Conservation (phyloP, 2,888 invertebrate species). For the Invenusta paracnida region DNA sequence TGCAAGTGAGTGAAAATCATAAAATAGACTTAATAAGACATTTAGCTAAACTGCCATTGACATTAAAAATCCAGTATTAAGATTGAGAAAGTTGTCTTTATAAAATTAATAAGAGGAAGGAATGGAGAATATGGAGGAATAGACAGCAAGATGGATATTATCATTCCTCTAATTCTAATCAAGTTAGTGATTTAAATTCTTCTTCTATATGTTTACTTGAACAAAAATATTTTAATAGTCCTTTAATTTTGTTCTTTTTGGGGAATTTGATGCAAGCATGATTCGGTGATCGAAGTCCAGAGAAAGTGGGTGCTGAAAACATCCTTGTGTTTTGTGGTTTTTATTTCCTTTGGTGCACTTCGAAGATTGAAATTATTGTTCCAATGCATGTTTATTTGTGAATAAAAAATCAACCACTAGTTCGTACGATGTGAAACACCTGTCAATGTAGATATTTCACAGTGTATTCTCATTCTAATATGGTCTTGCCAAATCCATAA, state of each 20-base stretch:
- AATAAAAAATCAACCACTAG: background rate
- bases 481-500: background rate
- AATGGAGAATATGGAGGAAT: no score
- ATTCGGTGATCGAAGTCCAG: background rate
- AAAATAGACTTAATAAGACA: no score
- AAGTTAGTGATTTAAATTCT: no score
- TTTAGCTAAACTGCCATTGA: no score
- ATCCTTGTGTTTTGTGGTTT: background rate
- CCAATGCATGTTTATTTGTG: background rate
- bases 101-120: no score
- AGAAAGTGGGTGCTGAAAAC: background rate
- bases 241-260: constrained; percentile 8
- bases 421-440: background rate
- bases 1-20: no score
- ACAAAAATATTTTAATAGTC: no score
- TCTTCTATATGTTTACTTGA: no score
- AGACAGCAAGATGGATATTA: no score
- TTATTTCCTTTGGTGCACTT: constrained; percentile 1
- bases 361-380: background rate
- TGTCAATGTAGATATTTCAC: background rate
- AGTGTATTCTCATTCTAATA: background rate
- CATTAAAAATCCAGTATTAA: no score
- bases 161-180: no score
- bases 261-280: background rate
- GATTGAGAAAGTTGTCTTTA: no score